Base-by-base conservation (phyloP, 2,888 invertebrate species). In the Zelleria hepariella region DNA sequence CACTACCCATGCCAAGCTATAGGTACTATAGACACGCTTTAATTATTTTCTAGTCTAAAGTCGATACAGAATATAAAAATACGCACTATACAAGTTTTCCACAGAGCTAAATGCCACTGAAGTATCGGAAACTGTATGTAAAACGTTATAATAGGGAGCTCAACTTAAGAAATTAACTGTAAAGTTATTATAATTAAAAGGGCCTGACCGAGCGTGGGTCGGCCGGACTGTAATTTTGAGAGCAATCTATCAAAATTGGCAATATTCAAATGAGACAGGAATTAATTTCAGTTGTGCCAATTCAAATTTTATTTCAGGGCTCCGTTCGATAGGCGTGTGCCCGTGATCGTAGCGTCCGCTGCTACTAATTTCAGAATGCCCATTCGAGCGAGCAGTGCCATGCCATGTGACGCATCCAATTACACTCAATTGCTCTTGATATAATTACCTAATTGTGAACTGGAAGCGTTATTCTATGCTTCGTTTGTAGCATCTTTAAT, bases 391-490 rank as follows among this genome's bases (percentile, higher is more conserved):
- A 24, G 24, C 24, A 47, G 54, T 42, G 32, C 32, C 32, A n/a
- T n/a, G 23, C 32, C 27, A 48, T 74, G 73, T 75, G 78, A 78
- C 80, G 79, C 78, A 75, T 80, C 83, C 86, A 86, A 87, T 87
- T 87, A 82, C 80, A 79, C 75, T 80, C 86, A 86, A 88, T 87
- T 80, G 81, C 73, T 73, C 78, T 75, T 80, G 75, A 82, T 84
- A 81, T 83, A 83, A 86, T 86, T 81, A 81, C 77, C 77, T 81
- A 80, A 80, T 85, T 85, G 81, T 74, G 71, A 74, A 72, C 47
- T n/a, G 7, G 24, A 24, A 20, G 47, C 57, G 57, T 5, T 18
- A 42, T 42, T 10, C 32, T 15, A 42, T 42, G 32, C 32, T 42
- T 15, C 32, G 32, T 2, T 42, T 10, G 26, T 5, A 15, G 32